phyloP scores from a whole-genome alignment of 2,888 invertebrate genomes.

The Drosophila quinaria region DNA sequence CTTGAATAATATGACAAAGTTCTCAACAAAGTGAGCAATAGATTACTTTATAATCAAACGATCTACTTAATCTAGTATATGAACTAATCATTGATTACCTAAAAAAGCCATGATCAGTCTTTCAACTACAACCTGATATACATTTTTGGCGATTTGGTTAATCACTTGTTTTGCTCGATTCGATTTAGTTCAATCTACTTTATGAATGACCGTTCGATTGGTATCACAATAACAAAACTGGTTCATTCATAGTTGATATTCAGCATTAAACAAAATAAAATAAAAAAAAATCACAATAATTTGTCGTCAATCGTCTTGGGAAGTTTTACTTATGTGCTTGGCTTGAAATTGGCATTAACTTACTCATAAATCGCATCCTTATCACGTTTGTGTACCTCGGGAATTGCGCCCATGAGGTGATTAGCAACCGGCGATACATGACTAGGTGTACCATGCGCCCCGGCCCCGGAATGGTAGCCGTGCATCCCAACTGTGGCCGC shows the following conservation, averaged over 20 bases:
- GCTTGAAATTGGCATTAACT: slow-evolving; percentile 86
- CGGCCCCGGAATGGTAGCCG: slow-evolving; percentile 87
- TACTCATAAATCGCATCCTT: slow-evolving; percentile 99
- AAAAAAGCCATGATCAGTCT: slow-evolving; percentile 6
- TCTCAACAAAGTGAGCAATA: background rate
- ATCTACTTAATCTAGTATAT: slow-evolving; percentile 2
- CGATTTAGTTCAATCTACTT: slow-evolving; percentile 30
- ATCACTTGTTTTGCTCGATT: slow-evolving; percentile 29
- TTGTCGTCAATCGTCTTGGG: slow-evolving; percentile 9
- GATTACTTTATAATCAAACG: background rate
- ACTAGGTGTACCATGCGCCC: slow-evolving; percentile 88
- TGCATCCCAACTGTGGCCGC: slow-evolving; percentile 88
- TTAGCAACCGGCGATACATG: slow-evolving; percentile 93
- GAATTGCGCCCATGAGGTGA: slow-evolving; percentile 94
- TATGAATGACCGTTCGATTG: slow-evolving; percentile 39
- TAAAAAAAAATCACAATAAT: background rate
- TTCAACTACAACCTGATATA: slow-evolving; percentile 9
- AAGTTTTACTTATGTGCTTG: background rate
- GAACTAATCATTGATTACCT: slow-evolving; percentile 6
- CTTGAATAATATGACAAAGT: background rate
- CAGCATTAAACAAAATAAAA: background rate
- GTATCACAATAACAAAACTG: slow-evolving; percentile 39
- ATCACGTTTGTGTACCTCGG: slow-evolving; percentile 98
- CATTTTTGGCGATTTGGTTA: background rate
- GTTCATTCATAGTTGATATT: slow-evolving; percentile 33